These are phyloP conservation scores for Drosophila setifemur DNA, from an alignment of 1,140 invertebrate genomes.

Conservation along the genomic window DNA sequence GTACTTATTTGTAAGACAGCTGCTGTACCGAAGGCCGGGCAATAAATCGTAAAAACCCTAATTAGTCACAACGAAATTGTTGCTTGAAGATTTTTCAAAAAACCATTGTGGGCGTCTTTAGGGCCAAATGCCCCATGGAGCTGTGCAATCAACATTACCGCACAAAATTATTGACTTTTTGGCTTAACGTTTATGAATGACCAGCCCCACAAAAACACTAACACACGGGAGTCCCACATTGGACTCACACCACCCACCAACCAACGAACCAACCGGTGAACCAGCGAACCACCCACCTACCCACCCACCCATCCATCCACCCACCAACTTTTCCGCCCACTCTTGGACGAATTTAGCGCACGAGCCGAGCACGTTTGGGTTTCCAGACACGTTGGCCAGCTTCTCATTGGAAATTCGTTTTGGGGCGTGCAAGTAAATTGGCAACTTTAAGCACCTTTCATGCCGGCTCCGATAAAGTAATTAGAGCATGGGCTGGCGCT, in stretches of 20 bases:
- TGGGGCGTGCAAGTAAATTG: conserved; percentile 61
- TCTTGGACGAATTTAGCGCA: neutral
- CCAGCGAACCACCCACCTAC: conserved; percentile 5
- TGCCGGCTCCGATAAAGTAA: conserved; percentile 62
- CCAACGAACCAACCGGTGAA: no score
- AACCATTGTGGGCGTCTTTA: conserved; percentile 1
- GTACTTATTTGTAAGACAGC: conserved; percentile 29
- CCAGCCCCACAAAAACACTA: conserved; percentile 32
- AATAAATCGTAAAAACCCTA: conserved; percentile 63
- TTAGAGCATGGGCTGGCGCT: conserved; percentile 59
- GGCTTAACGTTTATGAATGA: conserved; percentile 69
- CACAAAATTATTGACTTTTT: conserved; percentile 65
- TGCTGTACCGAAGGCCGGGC: conserved; percentile 30
- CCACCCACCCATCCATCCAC: neutral
- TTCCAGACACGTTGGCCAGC: conserved; percentile 71
- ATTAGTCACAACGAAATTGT: conserved; percentile 53
- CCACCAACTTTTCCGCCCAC: conserved; percentile 1
- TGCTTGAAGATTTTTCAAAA: conserved; percentile 34
- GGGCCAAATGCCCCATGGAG: conserved; percentile 15
- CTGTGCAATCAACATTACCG: conserved; percentile 42
- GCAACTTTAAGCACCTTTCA: conserved; percentile 68
- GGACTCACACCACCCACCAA: neutral
- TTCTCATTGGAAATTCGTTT: conserved; percentile 72
- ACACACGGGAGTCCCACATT: conserved; percentile 5
- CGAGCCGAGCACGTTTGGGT: conserved; percentile 49